Percentiles rank a stretch among this genome's conserved stretches.
phyloP scores from a whole-genome alignment of 2,113 vertebrate species.

The Cromileptes altivelis region DNA sequence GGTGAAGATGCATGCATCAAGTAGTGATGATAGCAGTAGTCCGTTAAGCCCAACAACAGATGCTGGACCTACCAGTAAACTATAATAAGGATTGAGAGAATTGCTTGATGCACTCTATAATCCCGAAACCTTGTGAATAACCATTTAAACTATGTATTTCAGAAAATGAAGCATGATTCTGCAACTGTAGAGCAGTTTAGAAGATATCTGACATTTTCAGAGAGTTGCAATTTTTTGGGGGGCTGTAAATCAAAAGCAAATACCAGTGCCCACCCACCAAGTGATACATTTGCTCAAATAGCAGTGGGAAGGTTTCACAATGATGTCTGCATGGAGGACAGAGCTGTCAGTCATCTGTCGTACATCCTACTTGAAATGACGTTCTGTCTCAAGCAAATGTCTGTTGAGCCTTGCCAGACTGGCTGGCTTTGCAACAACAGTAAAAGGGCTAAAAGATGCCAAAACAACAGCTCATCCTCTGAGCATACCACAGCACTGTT shows the following conservation, averaged over 20 bases:
- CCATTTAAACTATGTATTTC: not conserved
- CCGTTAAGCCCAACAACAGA: not conserved
- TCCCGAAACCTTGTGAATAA: too few species aligned
- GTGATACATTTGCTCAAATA: conserved; percentile 1
- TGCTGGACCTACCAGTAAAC: not conserved
- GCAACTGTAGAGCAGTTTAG: not conserved
- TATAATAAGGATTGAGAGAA: not conserved
- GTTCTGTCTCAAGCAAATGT: conserved; percentile 28
- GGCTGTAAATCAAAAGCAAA: conserved; percentile 16
- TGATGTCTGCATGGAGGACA: conserved; percentile 29
- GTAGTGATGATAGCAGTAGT: too few species aligned
- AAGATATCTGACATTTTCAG: not conserved
- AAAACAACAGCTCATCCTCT: conserved; percentile 32
- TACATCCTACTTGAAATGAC: conserved; percentile 40
- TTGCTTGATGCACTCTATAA: too few species aligned
- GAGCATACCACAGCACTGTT: not conserved
- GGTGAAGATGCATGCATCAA: too few species aligned
- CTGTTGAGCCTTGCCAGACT: conserved; percentile 30
- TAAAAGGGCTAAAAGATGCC: conserved; percentile 42
- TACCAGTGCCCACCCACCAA: not conserved
- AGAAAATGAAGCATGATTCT: not conserved
- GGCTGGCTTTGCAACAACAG: conserved; percentile 32
- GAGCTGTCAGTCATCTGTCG: conserved; percentile 49
- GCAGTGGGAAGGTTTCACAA: conserved; percentile 23
- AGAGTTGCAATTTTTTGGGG: conserved; percentile 7